Percentiles rank a stretch among this genome's conserved stretches.
These are phyloP conservation scores for Psilopsiagon aurifrons DNA, from an alignment of 2,113 vertebrate species.

Conservation along the genomic window DNA sequence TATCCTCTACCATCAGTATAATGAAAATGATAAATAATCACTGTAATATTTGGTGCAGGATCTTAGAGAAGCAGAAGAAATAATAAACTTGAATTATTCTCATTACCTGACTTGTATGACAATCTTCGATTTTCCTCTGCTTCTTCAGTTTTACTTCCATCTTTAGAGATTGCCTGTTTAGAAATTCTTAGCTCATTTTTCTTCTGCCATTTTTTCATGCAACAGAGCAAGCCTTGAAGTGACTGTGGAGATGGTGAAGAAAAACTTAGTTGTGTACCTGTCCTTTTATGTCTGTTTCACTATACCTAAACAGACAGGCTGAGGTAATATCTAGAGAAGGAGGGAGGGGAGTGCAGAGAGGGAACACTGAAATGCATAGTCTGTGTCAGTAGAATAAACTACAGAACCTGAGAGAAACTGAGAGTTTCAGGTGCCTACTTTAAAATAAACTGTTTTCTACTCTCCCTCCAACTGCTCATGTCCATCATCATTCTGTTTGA, in stretches of 20 bases:
- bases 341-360: background rate
- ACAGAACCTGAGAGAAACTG: background rate
- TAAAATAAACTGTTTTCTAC: background rate
- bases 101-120: background rate
- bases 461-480: background rate
- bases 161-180: background rate
- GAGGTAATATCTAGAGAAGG: background rate
- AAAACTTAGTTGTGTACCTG: background rate
- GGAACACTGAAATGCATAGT: rapidly evolving
- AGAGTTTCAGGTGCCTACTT: background rate
- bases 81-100: slow-evolving; percentile 23
- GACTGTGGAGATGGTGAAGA: background rate
- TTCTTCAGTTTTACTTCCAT: background rate
- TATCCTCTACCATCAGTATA: background rate
- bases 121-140: background rate
- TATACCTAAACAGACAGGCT: background rate
- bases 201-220: background rate
- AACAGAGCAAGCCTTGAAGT: background rate
- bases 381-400: background rate
- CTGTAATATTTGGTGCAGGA: background rate
- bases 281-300: background rate
- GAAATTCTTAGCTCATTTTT: background rate
- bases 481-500: background rate
- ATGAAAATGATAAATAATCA: slow-evolving; percentile 19
- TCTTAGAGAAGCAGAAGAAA: background rate